Evolutionary conservation across 2,888 invertebrate genomes (phyloP), one percentile per base, ranked within the genome.

Genomic region (Thera obeliscata): DNA sequence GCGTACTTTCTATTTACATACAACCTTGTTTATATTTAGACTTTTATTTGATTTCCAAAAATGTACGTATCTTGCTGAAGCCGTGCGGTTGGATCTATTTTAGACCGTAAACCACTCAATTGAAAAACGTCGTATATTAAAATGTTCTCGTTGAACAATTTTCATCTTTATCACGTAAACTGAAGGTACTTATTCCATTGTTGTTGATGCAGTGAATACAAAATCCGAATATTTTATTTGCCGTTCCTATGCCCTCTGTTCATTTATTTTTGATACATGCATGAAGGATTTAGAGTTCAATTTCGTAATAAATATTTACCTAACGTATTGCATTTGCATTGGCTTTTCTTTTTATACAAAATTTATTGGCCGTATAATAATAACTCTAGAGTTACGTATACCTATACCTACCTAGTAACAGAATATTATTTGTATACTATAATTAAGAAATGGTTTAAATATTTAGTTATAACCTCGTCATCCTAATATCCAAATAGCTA

Each of bases 11-110:
- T 86, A 86, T 87, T 87, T 85, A 82, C 81, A 82, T 75, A 73
- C 82, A 89, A 87, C 87, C 87, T 90, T 90, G 87, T 83, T 79
- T 91, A 91, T 91, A 88, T 87, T 86, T 88, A 88, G 81, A 84
- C 81, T 87, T 92, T 90, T 88, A 91, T 90, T 91, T 88, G 90
- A 90, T 89, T 90, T 92, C 93, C 93, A 90, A 91, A 93, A 91
- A 92, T 91, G 93, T 92, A 91, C 87, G 82, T 90, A 90, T 89
- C 89, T 87, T 83, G 86, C 82, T 82, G 86, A 80, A 82, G 84
- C 87, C 79, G 81, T 83, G 88, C 87, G 77, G 84, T 85, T 76
- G 79, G 76, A 80, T 91, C 92, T 93, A 93, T 91, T 92, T 92
- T 88, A 81, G 85, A 84, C 74, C 78, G 77, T 67, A 75, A 76